Conservation (phyloP, 1,140 invertebrate species). For the Ditylenchus dipsaci region DNA sequence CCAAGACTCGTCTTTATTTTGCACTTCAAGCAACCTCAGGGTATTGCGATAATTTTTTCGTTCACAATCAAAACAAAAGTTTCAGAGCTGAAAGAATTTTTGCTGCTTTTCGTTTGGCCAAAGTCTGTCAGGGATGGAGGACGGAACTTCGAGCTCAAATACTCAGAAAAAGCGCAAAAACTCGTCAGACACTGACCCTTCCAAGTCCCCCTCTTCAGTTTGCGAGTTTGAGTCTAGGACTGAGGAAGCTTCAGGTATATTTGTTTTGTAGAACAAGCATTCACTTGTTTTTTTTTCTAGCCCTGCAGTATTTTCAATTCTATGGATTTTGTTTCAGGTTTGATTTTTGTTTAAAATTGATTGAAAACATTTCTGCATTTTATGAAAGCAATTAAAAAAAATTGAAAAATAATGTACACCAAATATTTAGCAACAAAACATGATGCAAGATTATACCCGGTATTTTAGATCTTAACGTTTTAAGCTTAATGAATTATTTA, state of each 20-base stretch:
- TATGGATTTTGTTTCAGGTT: constrained; percentile 90
- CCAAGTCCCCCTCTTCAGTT: background rate
- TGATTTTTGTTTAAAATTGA: no score
- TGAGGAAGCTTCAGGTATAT: constrained; percentile 16
- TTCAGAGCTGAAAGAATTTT: constrained; percentile 1
- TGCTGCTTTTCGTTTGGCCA: background rate
- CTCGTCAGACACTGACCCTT: background rate
- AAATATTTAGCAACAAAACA: constrained; percentile 78
- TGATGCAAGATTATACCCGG: constrained; percentile 84
- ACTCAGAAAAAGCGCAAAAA: background rate
- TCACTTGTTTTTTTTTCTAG: background rate
- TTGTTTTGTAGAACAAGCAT: no score
- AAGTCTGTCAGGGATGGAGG: background rate
- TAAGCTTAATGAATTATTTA: no score
- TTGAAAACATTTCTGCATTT: no score
- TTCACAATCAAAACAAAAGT: background rate
- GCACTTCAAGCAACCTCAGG: background rate
- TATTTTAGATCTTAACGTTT: no score
- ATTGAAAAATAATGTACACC: no score
- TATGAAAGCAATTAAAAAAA: no score
- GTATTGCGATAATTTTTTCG: background rate
- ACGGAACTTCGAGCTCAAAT: background rate
- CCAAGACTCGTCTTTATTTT: background rate
- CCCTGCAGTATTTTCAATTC: constrained; percentile 64
- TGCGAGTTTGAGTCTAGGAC: constrained; percentile 7